Evolutionary conservation across 37 sponge, comb jelly and placozoan genomes (phyloP), one percentile per base, ranked within the genome.

Genomic region (Petrosia ficiformis): DNA sequence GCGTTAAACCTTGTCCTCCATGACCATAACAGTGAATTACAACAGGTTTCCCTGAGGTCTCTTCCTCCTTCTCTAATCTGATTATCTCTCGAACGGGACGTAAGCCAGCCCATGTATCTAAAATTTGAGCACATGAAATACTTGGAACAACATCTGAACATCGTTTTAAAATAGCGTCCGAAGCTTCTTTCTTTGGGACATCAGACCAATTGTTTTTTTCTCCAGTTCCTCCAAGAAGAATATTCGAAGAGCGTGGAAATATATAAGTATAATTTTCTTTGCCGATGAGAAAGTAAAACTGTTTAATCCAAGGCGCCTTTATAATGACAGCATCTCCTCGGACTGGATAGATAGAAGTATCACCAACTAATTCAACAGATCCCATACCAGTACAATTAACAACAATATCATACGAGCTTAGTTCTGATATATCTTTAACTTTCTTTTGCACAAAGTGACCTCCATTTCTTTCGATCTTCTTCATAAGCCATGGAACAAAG

Each of bases 1-100:
- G 57, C 24, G 61, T 41, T 1, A 89, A 36, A 6, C 94, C 94
- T 36, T 82, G 67, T 3, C 87, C 90, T 26, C 82, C 86, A 78
- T 93, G 93, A 16, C 90, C 94, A 82, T 93, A 93, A 74, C 85
- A 84, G 69, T 93, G 94, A 43, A 93, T 48, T 2, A 92, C 67
- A n/a, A 75, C 21, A 8, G 56, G 41, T 0, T 63, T 25, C 22
- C 19, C 48, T 36, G 42, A 5, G 0, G 4, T 37, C 38, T 21
- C 32, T n/a, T 21, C 44, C 58, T 86, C 84, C 24, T 43, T 24
- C 56, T 89, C 94, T 36, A 93, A 63, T 28, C 94, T 72, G 32
- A 93, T 48, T 0, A 1, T n/a, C 22, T 74, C 74, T 29, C 93
- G 59, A n/a, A 39, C 36, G 1, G 94, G 94, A 65, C 94, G 57